Base-by-base conservation (phyloP, 2,797 vertebrate genomes). In the Gila robusta region DNA sequence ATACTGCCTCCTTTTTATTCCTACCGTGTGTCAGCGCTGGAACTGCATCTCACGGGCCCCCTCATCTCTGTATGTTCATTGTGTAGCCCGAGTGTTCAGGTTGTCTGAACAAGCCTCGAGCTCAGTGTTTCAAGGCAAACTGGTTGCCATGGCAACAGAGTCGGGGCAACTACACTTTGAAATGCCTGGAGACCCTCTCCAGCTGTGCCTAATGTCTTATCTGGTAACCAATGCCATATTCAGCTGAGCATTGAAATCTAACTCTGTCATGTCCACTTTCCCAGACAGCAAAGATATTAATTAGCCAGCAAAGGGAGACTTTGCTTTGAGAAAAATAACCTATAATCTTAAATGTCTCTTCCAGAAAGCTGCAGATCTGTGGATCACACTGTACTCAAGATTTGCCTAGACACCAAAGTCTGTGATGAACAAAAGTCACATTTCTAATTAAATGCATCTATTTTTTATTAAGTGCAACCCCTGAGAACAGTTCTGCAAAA, bases 121-220 rank as follows among this genome's bases (percentile, higher is more conserved):
- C 67, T n/a, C 44, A 17, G 67, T 28, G 47, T 71, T 82, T 82
- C 66, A 37, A 76, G 80, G 80, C 81, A 44, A 73, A 28, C 62
- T 49, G 35, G 80, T 86, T 87, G 71, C 9, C 82, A 87, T 89
- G 70, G 88, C 80, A 86, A 87, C 88, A 56, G 64, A 17, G 76
- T 52, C 47, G 2, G 67, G 49, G n/a, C 59, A 72, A 64, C 71
- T 86, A 28, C 70, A 71, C 62, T 82, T 26, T 82, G 67, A 67
- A 72, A 19, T 66, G 47, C 21, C 64, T 79, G 81, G 66, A 39
- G 71, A 32, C 64, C 62, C 64, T 67, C 47, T 64, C 84, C 41
- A 72, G 83, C 66, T 74, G 66, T 21, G 80, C 23, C 35, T 14
- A 37, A 28, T 37, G 69, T 82, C 32, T 82, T 56, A 79, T 74